Percentiles rank a stretch among this genome's conserved stretches.
Evolutionary conservation across 2,797 vertebrate genomes (phyloP).

Genomic region (Aplochiton taeniatus): DNA sequence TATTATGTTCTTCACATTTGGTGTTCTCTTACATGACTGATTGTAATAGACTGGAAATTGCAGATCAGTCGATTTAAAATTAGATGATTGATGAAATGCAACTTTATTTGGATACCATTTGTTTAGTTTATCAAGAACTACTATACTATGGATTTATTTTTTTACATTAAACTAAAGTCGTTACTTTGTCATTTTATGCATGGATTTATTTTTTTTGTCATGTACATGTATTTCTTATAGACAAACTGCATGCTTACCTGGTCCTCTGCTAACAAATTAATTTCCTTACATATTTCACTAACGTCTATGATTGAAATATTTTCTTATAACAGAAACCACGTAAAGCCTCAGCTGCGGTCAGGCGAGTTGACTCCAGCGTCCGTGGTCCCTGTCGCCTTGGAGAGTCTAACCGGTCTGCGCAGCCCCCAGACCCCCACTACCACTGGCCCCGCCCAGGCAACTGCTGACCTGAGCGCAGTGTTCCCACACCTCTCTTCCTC

Average conservation of each 20-base stretch:
- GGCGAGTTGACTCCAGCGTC: constrained; percentile 70
- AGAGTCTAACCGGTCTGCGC: constrained; percentile 82
- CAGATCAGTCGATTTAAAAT: neutral
- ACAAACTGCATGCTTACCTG: too few relatives aligned
- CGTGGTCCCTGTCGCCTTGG: constrained; percentile 74
- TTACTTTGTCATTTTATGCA: too few relatives aligned
- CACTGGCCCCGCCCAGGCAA: constrained; percentile 55
- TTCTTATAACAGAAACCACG: constrained; percentile 72
- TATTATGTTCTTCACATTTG: neutral
- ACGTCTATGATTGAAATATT: neutral
- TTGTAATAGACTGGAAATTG: constrained; percentile 33
- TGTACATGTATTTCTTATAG: too few relatives aligned
- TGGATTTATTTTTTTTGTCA: too few relatives aligned
- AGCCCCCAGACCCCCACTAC: constrained; percentile 78
- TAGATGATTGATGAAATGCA: neutral
- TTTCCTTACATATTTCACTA: too few relatives aligned
- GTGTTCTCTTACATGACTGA: too few relatives aligned
- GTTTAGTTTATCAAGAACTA: too few relatives aligned
- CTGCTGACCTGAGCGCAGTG: constrained; percentile 77
- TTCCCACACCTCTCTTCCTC: constrained; percentile 76
- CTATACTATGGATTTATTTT: too few relatives aligned
- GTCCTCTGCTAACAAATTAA: too few relatives aligned
- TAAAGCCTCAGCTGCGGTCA: constrained; percentile 88
- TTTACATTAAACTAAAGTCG: too few relatives aligned
- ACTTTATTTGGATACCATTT: neutral